phyloP scores from a whole-genome alignment of 2,797 vertebrate genomes.

The Sebastes itinus region DNA sequence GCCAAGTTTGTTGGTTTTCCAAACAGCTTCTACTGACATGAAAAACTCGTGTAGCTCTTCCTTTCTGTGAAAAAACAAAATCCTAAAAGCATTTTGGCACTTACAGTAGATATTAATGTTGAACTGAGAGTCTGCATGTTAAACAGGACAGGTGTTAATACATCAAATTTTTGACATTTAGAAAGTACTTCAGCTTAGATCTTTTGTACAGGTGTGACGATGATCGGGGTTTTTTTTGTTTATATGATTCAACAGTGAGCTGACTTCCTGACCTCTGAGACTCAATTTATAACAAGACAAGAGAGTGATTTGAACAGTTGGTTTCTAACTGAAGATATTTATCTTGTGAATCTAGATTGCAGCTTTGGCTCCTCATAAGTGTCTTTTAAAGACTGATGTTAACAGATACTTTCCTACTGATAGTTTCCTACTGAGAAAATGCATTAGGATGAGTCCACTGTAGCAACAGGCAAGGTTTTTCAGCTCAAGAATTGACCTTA shows the following conservation, averaged over 20 bases:
- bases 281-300: not conserved
- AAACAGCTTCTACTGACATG: slow-evolving; percentile 29
- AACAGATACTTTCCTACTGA: not conserved
- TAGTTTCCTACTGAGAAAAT: not conserved
- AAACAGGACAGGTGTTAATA: not conserved
- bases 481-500: not conserved
- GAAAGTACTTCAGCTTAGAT: not conserved
- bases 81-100: slow-evolving; percentile 34
- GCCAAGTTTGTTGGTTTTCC: slow-evolving; percentile 37
- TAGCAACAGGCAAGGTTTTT: not conserved
- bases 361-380: not conserved
- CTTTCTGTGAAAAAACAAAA: slow-evolving; percentile 3
- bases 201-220: not conserved
- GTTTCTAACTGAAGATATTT: not conserved
- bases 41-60: slow-evolving; percentile 6
- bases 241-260: not conserved
- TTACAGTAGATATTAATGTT: slow-evolving; percentile 9
- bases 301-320: not conserved
- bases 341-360: not conserved
- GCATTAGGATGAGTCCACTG: not conserved
- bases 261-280: not conserved
- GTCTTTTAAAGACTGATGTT: not conserved
- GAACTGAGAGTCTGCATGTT: not conserved
- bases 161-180: not conserved
- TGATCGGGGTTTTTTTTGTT: not conserved